phyloP scores from a whole-genome alignment of 2,797 vertebrate species.

The Chromis chromis region DNA sequence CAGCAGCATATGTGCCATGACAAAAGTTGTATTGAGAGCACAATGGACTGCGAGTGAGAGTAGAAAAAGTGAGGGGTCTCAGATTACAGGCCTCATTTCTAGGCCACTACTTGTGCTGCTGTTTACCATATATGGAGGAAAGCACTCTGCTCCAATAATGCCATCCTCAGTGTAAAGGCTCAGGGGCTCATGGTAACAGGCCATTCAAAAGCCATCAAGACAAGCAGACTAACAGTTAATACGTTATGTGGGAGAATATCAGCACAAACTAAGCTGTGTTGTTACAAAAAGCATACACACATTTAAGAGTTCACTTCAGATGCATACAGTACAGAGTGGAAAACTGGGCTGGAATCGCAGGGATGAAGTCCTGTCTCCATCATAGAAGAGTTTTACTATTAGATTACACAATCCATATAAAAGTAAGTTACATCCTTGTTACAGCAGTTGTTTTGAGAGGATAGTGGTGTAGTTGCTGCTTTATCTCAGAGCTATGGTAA shows the following conservation, averaged over 20 bases:
- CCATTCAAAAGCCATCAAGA: constrained; percentile 32
- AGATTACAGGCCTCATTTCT: constrained; percentile 49
- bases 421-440: no score
- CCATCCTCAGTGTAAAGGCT: constrained; percentile 36
- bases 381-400: no score
- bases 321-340: no score
- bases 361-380: no score
- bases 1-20: constrained; percentile 9
- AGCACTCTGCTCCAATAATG: constrained; percentile 49
- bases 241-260: background rate
- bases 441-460: no score
- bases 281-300: background rate
- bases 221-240: background rate
- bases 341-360: no score
- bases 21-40: constrained; percentile 16
- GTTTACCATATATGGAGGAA: constrained; percentile 64
- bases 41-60: constrained; percentile 25
- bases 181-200: constrained; percentile 30
- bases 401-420: no score
- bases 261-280: background rate
- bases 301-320: no score
- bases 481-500: no score
- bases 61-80: constrained; percentile 43
- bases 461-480: no score
- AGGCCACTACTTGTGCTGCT: constrained; percentile 40